Evolutionary conservation across 2,113 vertebrate species (phyloP), one percentile per base, ranked within the genome.

Genomic region (Mionectes macconnelli): DNA sequence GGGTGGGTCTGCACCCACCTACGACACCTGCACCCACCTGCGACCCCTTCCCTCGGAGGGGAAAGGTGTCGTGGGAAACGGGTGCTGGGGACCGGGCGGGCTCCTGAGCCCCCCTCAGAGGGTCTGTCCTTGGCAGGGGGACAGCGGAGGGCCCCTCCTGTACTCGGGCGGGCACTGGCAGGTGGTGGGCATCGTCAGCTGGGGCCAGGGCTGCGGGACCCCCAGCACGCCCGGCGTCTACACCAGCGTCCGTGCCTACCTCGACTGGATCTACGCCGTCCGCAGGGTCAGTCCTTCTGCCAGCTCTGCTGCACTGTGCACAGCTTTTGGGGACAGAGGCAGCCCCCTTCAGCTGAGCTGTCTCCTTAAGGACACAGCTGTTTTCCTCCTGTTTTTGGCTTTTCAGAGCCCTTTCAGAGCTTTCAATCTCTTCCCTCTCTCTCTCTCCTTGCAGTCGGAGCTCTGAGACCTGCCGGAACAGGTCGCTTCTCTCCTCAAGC

Each of bases 111-210:
- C 11, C 19, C 2, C 76, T 82, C 57, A 42, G 49, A 12, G 13
- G 7, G 50, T n/a, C 40, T 77, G 12, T 70, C 53, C 79, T 86
- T 33, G 1, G 3, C 94, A 99, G 99, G 99, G 99, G 24, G 99
- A 99, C 97, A 99, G 99, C 4, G 99, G 99, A 0, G 99, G 99
- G 20, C 99, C 99, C 44, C 94, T 99, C 90, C 98, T 99, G 63
- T 97, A 98, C 90, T 27, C 87, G 0, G 84, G 94, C 0, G 39
- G 60, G 27, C 77, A 25, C 16, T 99, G 99, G 99, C 96, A 98
- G 80, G 94, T 99, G 76, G 98, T 98, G 6, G 99, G 99, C 44
- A 98, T 99, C 14, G 98, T 99, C 92, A 99, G 99, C 97, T 99
- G 99, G 99, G 99, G 99, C 4, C 75, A 98, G 1, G 99, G 99